Conservation (phyloP, 2,113 vertebrate species). For the Sphaerodactylus townsendi region DNA sequence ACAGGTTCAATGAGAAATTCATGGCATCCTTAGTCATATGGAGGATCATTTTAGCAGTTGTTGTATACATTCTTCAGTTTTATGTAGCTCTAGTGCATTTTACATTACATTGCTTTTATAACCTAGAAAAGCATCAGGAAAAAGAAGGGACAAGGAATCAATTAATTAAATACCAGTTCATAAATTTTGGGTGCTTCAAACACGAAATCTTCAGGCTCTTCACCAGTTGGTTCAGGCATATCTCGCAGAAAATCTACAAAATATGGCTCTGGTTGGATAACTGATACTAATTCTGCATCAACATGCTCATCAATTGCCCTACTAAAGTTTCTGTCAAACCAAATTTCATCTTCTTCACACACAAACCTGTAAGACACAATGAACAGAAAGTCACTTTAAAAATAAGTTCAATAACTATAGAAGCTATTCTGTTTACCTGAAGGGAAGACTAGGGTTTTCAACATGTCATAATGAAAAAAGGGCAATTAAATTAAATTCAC, state of each 20-base stretch:
- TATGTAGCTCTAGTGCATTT: neutral
- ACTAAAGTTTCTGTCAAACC: slow-evolving; percentile 69
- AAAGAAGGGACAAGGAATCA: neutral
- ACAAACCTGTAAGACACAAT: slow-evolving; percentile 71
- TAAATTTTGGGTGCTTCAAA: slow-evolving; percentile 78
- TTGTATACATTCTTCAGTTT: neutral
- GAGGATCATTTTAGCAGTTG: too few relatives aligned
- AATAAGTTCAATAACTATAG: accelerated
- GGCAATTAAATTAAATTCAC: too few relatives aligned
- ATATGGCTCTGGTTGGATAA: slow-evolving; percentile 66
- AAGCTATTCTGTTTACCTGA: too few relatives aligned
- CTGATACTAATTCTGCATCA: neutral
- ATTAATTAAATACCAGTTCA: slow-evolving; percentile 70
- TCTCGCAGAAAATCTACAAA: slow-evolving; percentile 82
- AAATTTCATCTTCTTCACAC: slow-evolving; percentile 69
- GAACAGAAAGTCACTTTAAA: too few relatives aligned
- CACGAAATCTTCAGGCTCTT: slow-evolving; percentile 71
- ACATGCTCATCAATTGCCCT: slow-evolving; percentile 69
- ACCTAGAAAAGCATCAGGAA: neutral
- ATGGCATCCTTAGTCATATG: too few relatives aligned
- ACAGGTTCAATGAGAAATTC: too few relatives aligned
- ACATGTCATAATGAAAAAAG: too few relatives aligned
- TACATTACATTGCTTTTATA: neutral
- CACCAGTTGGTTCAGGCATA: slow-evolving; percentile 74
- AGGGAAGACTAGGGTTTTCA: too few relatives aligned